Conservation (phyloP, 1,140 invertebrate species). For the Zaprionus camerounensis region DNA sequence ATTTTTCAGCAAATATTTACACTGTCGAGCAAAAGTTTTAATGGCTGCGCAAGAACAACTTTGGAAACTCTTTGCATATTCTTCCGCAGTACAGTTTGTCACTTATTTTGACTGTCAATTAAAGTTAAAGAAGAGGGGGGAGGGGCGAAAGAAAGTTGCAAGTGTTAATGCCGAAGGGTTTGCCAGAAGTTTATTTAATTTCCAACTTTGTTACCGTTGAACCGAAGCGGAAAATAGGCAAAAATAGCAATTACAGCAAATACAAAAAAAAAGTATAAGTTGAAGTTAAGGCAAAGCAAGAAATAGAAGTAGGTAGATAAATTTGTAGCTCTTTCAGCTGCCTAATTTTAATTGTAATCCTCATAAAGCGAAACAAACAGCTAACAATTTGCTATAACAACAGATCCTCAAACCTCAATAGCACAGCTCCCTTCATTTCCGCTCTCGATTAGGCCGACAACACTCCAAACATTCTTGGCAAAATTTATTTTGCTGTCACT, state of each 20-base stretch:
- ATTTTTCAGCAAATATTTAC: constrained; percentile 15
- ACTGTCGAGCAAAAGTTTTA: constrained; percentile 32
- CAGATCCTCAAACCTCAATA: neutral
- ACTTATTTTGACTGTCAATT: constrained; percentile 49
- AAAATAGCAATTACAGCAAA: neutral
- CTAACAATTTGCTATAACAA: constrained; percentile 3
- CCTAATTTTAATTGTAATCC: constrained; percentile 3
- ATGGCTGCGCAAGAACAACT: constrained; percentile 2
- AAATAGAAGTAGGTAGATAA: no score
- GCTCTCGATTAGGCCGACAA: constrained; percentile 56
- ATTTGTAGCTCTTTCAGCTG: neutral
- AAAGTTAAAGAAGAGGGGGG: constrained; percentile 34
- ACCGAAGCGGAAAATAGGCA: neutral
- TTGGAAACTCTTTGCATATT: constrained; percentile 16
- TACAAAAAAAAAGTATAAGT: neutral
- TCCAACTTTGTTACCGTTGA: neutral
- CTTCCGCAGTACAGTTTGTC: neutral
- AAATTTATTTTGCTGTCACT: constrained; percentile 66
- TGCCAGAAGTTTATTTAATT: neutral
- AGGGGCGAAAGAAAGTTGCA: constrained; percentile 26
- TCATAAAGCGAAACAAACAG: neutral
- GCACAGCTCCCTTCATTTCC: constrained; percentile 56
- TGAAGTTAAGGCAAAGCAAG: no score
- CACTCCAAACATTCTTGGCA: constrained; percentile 25
- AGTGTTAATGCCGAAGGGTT: constrained; percentile 32